A percentile compares a stretch with the other conserved stretches of the same genome.
phyloP scores from a whole-genome alignment of 2,888 invertebrate genomes.

The Pandemis corylana region DNA sequence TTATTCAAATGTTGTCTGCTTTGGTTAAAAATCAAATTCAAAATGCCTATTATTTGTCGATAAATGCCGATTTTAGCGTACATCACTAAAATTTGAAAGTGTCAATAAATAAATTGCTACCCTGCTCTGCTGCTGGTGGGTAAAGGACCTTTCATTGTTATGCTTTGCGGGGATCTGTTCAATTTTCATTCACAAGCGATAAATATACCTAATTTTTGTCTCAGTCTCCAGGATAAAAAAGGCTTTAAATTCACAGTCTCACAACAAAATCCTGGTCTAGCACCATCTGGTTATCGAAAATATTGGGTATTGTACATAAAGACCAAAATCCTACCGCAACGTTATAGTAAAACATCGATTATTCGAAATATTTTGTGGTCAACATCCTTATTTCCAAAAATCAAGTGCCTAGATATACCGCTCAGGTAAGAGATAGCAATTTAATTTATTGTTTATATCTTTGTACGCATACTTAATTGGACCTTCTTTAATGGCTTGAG shows the following conservation, averaged over 20 bases:
- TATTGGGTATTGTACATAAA: not conserved
- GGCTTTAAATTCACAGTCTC: not conserved
- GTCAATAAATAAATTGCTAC: too few relatives aligned
- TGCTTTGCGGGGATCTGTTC: not conserved
- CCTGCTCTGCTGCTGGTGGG: not conserved
- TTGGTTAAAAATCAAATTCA: too few relatives aligned
- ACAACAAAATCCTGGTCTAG: slow-evolving; percentile 53
- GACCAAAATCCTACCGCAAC: not conserved
- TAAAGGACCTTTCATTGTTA: not conserved
- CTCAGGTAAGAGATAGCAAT: too few relatives aligned
- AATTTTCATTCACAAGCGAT: not conserved
- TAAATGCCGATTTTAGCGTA: too few relatives aligned
- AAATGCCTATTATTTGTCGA: too few relatives aligned
- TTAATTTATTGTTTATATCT: not conserved
- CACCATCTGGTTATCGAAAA: slow-evolving; percentile 59
- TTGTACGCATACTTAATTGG: not conserved
- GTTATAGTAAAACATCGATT: slow-evolving; percentile 4
- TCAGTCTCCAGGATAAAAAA: not conserved
- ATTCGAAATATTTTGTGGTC: not conserved
- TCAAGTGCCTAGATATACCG: too few relatives aligned
- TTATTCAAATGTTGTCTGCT: too few relatives aligned
- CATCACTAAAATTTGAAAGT: too few relatives aligned
- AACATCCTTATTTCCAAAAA: not conserved
- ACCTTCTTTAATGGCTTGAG: not conserved
- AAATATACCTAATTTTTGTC: not conserved